These are phyloP conservation scores for Rana temporaria DNA, from an alignment of 2,113 vertebrate species.

Conservation along the genomic window DNA sequence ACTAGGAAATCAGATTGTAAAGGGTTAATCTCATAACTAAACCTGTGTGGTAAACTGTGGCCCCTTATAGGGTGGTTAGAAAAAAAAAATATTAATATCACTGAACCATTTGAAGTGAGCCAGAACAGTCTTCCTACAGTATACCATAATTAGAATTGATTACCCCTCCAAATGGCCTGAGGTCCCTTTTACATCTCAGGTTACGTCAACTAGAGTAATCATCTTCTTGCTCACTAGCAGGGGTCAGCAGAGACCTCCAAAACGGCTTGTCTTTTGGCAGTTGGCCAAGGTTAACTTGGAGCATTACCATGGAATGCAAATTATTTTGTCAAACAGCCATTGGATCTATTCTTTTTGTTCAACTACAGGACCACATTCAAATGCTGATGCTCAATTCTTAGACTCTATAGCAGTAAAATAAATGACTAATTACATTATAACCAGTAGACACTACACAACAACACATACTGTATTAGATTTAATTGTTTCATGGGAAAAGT, in stretches of 20 bases:
- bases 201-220: conserved; percentile 46
- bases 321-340: conserved; percentile 27
- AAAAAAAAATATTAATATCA: conserved; percentile 11
- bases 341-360: background rate
- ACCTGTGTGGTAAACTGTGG: conserved; percentile 2
- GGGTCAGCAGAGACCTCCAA: conserved; percentile 33
- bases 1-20: background rate
- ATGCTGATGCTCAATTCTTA: conserved; percentile 6
- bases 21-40: background rate
- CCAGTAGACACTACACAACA: background rate
- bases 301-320: conserved; percentile 23
- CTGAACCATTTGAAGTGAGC: conserved; percentile 10
- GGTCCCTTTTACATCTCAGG: conserved; percentile 51
- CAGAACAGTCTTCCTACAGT: conserved; percentile 42
- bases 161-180: conserved; percentile 55
- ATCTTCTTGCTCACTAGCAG: conserved; percentile 45
- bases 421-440: background rate
- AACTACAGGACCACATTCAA: background rate
- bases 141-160: conserved; percentile 51
- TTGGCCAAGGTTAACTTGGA: conserved; percentile 36
- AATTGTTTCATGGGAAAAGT: background rate
- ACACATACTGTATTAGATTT: conserved; percentile 3
- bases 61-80: conserved; percentile 1
- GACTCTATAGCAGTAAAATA: background rate
- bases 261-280: conserved; percentile 46